Evolutionary conservation across 2,113 vertebrate genomes (phyloP).

Genomic region (Gymnorhina tibicen): DNA sequence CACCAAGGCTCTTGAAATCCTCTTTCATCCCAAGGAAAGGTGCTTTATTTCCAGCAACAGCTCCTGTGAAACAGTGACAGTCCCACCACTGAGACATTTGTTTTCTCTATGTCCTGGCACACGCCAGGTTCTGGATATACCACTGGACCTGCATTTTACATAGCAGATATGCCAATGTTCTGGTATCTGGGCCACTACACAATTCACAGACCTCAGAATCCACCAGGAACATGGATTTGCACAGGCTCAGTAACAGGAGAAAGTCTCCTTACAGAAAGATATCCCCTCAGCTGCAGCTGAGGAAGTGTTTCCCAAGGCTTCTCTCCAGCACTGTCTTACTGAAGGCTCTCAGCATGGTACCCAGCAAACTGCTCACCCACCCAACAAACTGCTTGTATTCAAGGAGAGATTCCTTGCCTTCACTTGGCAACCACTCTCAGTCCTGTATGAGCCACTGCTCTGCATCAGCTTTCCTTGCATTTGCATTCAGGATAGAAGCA

Average conservation of each 20-base stretch:
- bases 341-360: not conserved
- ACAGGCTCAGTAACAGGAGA: not conserved
- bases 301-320: not conserved
- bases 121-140: not conserved
- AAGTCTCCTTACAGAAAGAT: not conserved
- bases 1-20: not conserved
- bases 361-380: not conserved
- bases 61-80: not conserved
- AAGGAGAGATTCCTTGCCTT: not conserved
- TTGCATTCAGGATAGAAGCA: not conserved
- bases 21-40: not conserved
- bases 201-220: not conserved
- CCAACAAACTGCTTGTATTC: fast-evolving
- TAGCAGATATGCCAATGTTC: not conserved
- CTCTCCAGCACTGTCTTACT: not conserved
- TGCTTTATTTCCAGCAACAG: not conserved
- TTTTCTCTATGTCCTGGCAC: not conserved
- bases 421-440: not conserved
- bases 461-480: not conserved
- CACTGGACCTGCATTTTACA: not conserved
- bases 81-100: not conserved
- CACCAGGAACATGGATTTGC: not conserved
- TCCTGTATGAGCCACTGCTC: fast-evolving
- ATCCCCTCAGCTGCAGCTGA: not conserved
- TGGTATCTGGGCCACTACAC: not conserved